Evolutionary conservation across 2,113 vertebrate genomes (phyloP).

Genomic region (Hippocampus zosterae): DNA sequence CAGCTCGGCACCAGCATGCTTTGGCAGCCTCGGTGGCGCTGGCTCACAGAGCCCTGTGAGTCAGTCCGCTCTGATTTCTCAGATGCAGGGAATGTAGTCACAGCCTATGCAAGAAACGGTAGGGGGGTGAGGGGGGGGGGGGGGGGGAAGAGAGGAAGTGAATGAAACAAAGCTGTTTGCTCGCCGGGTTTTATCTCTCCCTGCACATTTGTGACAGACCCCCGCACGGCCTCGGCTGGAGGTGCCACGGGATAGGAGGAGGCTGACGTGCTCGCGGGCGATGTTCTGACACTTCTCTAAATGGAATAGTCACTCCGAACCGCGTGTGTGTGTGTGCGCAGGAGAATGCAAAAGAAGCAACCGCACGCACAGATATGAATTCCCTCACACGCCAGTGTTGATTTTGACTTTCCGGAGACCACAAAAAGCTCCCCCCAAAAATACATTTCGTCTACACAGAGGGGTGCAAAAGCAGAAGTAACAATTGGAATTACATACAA

Average conservation of each 20-base stretch:
- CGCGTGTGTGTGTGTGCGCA: slow-evolving; percentile 5
- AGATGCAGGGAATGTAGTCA: slow-evolving; percentile 82
- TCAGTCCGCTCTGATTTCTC: slow-evolving; percentile 80
- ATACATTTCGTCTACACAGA: background rate
- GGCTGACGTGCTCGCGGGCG: slow-evolving; percentile 68
- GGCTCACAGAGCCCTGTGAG: slow-evolving; percentile 79
- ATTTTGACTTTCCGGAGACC: slow-evolving; percentile 36
- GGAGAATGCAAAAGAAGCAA: slow-evolving; percentile 24
- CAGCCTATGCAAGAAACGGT: slow-evolving; percentile 75
- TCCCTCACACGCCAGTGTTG: slow-evolving; percentile 41
- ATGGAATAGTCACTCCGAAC: slow-evolving; percentile 65
- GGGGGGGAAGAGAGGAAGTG: slow-evolving; percentile 53
- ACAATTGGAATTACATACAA: too few species aligned
- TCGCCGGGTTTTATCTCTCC: slow-evolving; percentile 64
- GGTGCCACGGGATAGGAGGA: slow-evolving; percentile 67
- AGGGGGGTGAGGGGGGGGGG: slow-evolving; percentile 21
- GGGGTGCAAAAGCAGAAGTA: background rate
- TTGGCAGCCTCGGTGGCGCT: slow-evolving; percentile 80
- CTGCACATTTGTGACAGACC: slow-evolving; percentile 71
- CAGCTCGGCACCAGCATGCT: slow-evolving; percentile 84
- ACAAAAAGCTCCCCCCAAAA: background rate
- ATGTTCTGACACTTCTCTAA: slow-evolving; percentile 72
- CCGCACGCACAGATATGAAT: slow-evolving; percentile 43
- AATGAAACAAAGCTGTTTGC: slow-evolving; percentile 73
- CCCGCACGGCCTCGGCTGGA: slow-evolving; percentile 64